These are phyloP conservation scores for Uloborus diversus DNA, from an alignment of 1,140 invertebrate genomes.

Conservation along the genomic window DNA sequence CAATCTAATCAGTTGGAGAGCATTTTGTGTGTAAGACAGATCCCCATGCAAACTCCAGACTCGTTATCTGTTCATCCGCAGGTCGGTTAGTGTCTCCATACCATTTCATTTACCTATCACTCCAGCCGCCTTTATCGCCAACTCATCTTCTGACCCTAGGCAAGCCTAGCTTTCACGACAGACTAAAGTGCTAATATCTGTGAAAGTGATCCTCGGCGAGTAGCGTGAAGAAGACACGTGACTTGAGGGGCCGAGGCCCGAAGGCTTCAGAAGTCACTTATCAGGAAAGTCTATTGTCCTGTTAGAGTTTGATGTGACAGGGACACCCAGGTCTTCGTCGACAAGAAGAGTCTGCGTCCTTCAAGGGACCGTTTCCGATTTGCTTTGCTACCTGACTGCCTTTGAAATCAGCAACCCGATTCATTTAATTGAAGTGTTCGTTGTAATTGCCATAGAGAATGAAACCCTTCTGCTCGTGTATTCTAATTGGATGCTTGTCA, in stretches of 20 bases:
- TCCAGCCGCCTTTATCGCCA: constrained; percentile 19
- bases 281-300: constrained; percentile 42
- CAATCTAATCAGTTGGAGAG: too few species aligned
- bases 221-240: constrained; percentile 42
- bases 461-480: not conserved
- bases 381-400: not conserved
- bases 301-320: constrained; percentile 50
- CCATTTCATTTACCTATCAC: constrained; percentile 46
- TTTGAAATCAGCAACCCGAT: too few species aligned
- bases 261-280: constrained; percentile 12
- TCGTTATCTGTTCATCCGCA: constrained; percentile 42
- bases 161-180: constrained; percentile 29
- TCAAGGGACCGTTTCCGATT: constrained; percentile 1
- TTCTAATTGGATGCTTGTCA: too few species aligned
- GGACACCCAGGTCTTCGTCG: constrained; percentile 41
- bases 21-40: too few species aligned
- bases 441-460: not conserved
- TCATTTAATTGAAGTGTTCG: not conserved
- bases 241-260: constrained; percentile 6
- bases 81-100: constrained; percentile 19
- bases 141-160: not conserved
- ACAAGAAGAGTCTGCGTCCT: not conserved
- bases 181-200: constrained; percentile 50
- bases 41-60: not conserved
- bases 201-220: constrained; percentile 43